A percentile compares a stretch with the other conserved stretches of the same genome.
Evolutionary conservation across 2,888 invertebrate genomes (phyloP).

Genomic region (Rapana venosa): DNA sequence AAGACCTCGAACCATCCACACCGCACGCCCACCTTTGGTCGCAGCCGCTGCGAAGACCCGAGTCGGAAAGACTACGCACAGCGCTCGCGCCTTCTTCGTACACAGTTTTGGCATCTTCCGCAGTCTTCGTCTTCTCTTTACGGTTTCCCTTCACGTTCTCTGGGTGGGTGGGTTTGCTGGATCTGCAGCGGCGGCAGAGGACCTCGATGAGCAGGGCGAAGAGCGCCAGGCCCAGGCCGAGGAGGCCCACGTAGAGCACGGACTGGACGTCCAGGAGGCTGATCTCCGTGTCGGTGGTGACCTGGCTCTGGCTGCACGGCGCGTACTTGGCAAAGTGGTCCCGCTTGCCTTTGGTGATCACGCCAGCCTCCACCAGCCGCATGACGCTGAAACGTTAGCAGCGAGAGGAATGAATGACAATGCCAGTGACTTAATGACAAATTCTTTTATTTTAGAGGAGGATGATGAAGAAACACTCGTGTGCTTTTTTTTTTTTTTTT

Average conservation of each 20-base stretch:
- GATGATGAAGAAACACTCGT: too few relatives aligned
- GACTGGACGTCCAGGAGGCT: slow-evolving; percentile 59
- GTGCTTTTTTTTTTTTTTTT: too few relatives aligned
- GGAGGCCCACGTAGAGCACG: slow-evolving; percentile 55
- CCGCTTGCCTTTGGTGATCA: slow-evolving; percentile 58
- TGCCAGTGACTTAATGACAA: too few relatives aligned
- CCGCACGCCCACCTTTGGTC: too few relatives aligned
- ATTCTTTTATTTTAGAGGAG: too few relatives aligned
- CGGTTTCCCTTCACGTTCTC: neutral
- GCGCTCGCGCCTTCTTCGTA: too few relatives aligned
- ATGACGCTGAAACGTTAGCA: slow-evolving; percentile 51
- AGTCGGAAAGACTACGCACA: too few relatives aligned
- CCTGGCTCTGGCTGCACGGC: slow-evolving; percentile 51
- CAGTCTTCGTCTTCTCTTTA: neutral
- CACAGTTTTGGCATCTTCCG: neutral
- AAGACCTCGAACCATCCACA: too few relatives aligned
- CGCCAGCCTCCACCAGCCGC: slow-evolving; percentile 56
- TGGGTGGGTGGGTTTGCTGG: neutral
- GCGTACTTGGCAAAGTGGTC: slow-evolving; percentile 57
- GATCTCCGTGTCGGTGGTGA: slow-evolving; percentile 56
- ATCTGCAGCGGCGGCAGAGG: neutral
- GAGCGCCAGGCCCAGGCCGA: slow-evolving; percentile 51
- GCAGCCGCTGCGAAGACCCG: too few relatives aligned
- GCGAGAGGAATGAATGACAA: neutral
- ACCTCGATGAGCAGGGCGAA: slow-evolving; percentile 30